Evolutionary conservation across 35 echinoderm and acorn worm genomes (phyloP).

Genomic region (Lytechinus pictus): DNA sequence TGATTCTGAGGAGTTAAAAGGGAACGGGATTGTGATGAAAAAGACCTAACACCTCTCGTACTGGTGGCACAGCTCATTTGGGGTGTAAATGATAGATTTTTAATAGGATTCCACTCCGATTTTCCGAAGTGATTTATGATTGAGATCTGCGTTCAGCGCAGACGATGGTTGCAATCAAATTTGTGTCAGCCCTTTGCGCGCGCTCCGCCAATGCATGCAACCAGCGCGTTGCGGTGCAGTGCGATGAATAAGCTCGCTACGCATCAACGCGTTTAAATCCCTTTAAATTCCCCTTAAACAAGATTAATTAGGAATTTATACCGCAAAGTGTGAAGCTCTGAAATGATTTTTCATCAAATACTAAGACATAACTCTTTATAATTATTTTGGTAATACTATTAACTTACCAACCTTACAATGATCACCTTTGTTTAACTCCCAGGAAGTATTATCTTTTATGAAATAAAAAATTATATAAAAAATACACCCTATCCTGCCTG

Average conservation of each 20-base stretch:
- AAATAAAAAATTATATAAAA: background rate
- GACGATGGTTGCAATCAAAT: background rate
- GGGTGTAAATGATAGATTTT: conserved; percentile 31
- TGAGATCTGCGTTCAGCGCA: background rate
- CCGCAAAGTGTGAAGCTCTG: conserved; percentile 7
- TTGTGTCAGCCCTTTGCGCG: background rate
- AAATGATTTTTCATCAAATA: conserved; percentile 27
- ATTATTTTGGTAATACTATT: background rate
- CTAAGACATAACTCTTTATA: background rate
- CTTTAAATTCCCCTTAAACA: conserved; percentile 11
- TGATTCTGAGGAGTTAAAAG: background rate
- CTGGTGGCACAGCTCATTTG: conserved; percentile 20
- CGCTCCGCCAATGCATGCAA: background rate
- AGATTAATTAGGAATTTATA: conserved; percentile 39
- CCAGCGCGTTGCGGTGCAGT: background rate
- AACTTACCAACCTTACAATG: background rate
- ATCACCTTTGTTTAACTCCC: background rate
- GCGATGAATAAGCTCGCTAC: background rate
- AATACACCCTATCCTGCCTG: background rate
- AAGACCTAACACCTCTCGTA: background rate
- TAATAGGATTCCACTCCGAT: background rate
- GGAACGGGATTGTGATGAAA: background rate
- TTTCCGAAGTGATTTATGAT: background rate
- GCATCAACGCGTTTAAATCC: background rate
- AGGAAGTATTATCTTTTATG: background rate